These are phyloP conservation scores for Philotrypesis tridentata DNA, from an alignment of 1,140 invertebrate genomes.

Conservation along the genomic window DNA sequence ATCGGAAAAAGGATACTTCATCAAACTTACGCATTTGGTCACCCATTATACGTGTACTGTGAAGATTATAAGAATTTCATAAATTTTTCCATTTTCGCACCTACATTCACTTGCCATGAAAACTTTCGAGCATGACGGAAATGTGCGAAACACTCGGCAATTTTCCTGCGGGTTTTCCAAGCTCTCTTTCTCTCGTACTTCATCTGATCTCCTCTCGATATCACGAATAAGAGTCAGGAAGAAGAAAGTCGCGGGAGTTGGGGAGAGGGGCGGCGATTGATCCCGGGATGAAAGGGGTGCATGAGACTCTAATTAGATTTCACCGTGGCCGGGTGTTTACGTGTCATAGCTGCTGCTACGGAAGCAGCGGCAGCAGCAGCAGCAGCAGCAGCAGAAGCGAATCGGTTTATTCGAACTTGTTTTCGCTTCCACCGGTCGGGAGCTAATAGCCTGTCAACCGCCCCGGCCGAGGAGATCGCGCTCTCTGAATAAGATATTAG, in stretches of 20 bases:
- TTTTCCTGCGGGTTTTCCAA: background rate
- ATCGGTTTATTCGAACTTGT: conserved; percentile 47
- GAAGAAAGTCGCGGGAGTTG: background rate
- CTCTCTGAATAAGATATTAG: conserved; percentile 50
- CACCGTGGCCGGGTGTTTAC: background rate
- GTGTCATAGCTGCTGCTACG: background rate
- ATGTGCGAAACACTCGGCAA: conserved; percentile 16
- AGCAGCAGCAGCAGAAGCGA: background rate
- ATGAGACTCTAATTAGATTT: conserved; percentile 47
- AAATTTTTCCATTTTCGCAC: background rate
- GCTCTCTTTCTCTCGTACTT: no score
- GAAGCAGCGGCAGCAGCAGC: background rate
- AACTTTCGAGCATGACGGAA: background rate
- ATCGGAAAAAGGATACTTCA: no score
- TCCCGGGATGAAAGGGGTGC: conserved; percentile 20
- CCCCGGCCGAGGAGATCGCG: conserved; percentile 38
- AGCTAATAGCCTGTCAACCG: conserved; percentile 51
- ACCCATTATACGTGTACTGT: no score
- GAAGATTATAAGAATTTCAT: no score
- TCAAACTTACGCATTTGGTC: no score
- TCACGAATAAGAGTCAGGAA: background rate
- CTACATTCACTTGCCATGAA: background rate
- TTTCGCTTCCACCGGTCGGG: conserved; percentile 35
- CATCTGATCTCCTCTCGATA: background rate
- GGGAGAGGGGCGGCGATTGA: conserved; percentile 10